phyloP scores from a whole-genome alignment of 92 coral and sea anemone genomes.

The Plumapathes pennacea region DNA sequence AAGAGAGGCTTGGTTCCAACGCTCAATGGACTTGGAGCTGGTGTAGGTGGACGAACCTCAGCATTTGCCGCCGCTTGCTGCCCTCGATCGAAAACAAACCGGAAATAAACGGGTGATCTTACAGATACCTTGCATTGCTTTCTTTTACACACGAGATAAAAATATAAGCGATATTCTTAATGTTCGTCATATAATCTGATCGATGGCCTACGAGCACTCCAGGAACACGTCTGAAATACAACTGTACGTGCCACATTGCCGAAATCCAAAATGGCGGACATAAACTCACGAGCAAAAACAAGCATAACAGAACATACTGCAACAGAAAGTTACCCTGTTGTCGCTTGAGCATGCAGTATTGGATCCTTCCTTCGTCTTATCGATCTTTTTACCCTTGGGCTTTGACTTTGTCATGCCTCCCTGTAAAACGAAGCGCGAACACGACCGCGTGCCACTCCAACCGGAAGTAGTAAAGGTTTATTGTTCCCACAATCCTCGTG shows the following conservation, averaged over 20 bases:
- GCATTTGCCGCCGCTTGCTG: slow-evolving; percentile 59
- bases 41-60: slow-evolving; percentile 63
- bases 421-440: slow-evolving; percentile 11
- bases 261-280: slow-evolving; percentile 86
- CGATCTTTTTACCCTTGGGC: slow-evolving; percentile 82
- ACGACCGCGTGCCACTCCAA: background rate
- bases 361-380: slow-evolving; percentile 58
- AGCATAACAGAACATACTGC: slow-evolving; percentile 1
- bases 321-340: slow-evolving; percentile 66
- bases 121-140: too few species aligned
- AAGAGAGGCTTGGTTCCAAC: slow-evolving; percentile 59
- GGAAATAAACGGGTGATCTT: slow-evolving; percentile 69
- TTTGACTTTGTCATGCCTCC: slow-evolving; percentile 90
- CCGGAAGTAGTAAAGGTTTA: slow-evolving; percentile 22
- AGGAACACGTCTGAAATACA: too few species aligned
- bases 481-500: slow-evolving; percentile 60
- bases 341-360: slow-evolving; percentile 40
- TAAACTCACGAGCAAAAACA: background rate
- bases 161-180: too few species aligned
- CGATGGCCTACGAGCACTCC: too few species aligned
- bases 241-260: too few species aligned
- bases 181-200: too few species aligned
- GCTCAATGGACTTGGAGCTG: slow-evolving; percentile 71
- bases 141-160: too few species aligned
- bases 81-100: slow-evolving; percentile 61